Evolutionary conservation across 2,888 invertebrate genomes (phyloP).

Genomic region (Amphipyra tragopoginis): DNA sequence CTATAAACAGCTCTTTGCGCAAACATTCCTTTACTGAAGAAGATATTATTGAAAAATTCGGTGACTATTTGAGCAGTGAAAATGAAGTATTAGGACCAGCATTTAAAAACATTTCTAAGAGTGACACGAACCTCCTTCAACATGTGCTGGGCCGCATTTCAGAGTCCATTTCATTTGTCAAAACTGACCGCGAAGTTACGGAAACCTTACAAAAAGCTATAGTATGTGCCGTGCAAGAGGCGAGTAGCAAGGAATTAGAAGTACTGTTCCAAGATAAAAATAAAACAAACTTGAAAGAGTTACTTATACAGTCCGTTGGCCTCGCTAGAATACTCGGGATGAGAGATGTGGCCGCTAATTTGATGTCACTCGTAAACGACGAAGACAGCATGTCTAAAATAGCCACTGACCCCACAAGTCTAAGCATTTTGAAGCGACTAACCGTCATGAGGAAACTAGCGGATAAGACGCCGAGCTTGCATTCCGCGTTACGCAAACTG

Average conservation of each 20-base stretch:
- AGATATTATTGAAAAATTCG: constrained; percentile 91
- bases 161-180: constrained; percentile 89
- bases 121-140: constrained; percentile 90
- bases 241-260: constrained; percentile 90
- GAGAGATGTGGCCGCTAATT: constrained; percentile 90
- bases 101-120: constrained; percentile 91
- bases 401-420: constrained; percentile 89
- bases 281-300: constrained; percentile 80
- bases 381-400: constrained; percentile 89
- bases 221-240: constrained; percentile 91
- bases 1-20: constrained; percentile 82
- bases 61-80: constrained; percentile 91
- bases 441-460: constrained; percentile 93
- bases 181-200: constrained; percentile 91
- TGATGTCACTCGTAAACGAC: constrained; percentile 88
- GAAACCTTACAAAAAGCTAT: constrained; percentile 92
- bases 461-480: constrained; percentile 91
- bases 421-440: constrained; percentile 92
- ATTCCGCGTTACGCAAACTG: constrained; percentile 91
- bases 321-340: constrained; percentile 93
- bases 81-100: constrained; percentile 90
- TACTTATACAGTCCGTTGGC: constrained; percentile 91
- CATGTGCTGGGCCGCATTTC: constrained; percentile 91
- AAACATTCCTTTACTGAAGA: constrained; percentile 88
- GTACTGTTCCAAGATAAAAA: constrained; percentile 87